These are phyloP conservation scores for Syngnathus floridae DNA, from an alignment of 2,113 vertebrate genomes.

Conservation along the genomic window DNA sequence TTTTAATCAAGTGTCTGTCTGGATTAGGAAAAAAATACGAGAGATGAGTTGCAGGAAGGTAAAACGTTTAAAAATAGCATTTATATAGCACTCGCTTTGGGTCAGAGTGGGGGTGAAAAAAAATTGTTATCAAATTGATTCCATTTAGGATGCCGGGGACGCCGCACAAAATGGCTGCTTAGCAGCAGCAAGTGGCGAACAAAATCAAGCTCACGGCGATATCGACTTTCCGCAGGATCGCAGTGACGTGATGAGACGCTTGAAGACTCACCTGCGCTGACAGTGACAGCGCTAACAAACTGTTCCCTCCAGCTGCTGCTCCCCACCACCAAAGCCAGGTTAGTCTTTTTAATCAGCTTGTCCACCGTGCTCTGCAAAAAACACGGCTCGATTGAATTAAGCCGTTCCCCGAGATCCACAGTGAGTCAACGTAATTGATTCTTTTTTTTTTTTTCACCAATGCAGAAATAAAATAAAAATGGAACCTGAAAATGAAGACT, in stretches of 20 bases:
- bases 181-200: conserved; percentile 19
- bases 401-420: conserved; percentile 9
- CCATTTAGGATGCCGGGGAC: background rate
- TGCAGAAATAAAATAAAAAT: no score
- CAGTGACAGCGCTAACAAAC: conserved; percentile 80
- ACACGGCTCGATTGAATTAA: conserved; percentile 5
- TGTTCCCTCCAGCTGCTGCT: conserved; percentile 82
- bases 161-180: background rate
- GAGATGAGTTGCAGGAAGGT: conserved; percentile 4
- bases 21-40: conserved; percentile 5
- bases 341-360: conserved; percentile 82
- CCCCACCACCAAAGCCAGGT: conserved; percentile 79
- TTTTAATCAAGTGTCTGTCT: conserved; percentile 31
- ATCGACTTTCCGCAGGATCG: conserved; percentile 21
- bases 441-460: no score
- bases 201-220: conserved; percentile 6
- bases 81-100: no score
- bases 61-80: background rate
- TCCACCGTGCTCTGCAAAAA: conserved; percentile 75
- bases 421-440: conserved; percentile 16
- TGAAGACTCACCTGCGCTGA: conserved; percentile 74
- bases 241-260: conserved; percentile 31
- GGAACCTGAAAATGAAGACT: background rate
- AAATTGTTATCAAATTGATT: background rate
- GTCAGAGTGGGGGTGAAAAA: no score